phyloP scores from a whole-genome alignment of 2,113 vertebrate species.

The Stomatorhinus ivindoensis region DNA sequence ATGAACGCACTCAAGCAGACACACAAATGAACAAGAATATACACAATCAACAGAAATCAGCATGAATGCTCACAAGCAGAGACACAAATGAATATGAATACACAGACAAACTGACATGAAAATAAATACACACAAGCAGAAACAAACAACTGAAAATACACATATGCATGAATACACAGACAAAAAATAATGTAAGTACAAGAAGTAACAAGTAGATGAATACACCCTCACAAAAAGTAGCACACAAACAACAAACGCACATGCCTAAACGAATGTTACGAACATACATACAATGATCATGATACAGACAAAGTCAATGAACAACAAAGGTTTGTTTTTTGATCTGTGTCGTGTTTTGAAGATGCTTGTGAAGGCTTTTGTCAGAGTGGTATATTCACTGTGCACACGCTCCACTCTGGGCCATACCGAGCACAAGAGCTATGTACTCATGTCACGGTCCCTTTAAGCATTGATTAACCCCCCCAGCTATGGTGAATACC shows the following conservation, averaged over 20 bases:
- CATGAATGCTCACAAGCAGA: not conserved
- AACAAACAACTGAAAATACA: not conserved
- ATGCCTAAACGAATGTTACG: not conserved
- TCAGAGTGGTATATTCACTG: not conserved
- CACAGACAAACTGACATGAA: not conserved
- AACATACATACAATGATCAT: not conserved
- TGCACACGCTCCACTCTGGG: not conserved
- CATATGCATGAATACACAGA: not conserved
- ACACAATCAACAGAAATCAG: too few species aligned
- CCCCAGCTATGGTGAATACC: conserved; percentile 37
- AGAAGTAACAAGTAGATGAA: not conserved
- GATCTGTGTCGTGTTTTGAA: not conserved
- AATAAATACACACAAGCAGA: not conserved
- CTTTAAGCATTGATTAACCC: conserved; percentile 29
- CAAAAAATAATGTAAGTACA: not conserved
- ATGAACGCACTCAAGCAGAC: not conserved
- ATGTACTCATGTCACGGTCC: not conserved
- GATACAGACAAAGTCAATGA: not conserved
- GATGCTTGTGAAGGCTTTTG: not conserved
- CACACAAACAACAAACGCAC: not conserved
- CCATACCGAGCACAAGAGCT: not conserved
- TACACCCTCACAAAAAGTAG: not conserved
- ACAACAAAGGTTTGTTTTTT: not conserved
- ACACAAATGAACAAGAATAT: too few species aligned
- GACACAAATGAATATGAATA: not conserved